Evolutionary conservation across 2,113 vertebrate species (phyloP), one percentile per base, ranked within the genome.

Genomic region (Catharus bicknelli): DNA sequence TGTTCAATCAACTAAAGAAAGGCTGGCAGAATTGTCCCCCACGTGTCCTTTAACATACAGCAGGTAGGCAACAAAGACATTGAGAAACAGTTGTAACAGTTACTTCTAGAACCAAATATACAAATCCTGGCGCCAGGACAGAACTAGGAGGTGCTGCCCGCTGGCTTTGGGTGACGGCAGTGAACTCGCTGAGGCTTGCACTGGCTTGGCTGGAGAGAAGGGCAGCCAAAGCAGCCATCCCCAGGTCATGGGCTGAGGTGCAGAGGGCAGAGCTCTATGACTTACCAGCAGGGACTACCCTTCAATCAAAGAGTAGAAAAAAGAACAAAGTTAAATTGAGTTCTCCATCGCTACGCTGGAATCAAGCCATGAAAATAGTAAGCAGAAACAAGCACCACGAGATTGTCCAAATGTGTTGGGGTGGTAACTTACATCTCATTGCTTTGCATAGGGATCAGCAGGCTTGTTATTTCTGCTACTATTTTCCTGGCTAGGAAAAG

Each of bases 241-340:
- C 98, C 98, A 98, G 98, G 98, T 99, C 99, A 99, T 99, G 97
- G 97, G 98, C 97, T 98, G 99, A 99, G 99, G 99, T 99, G 99
- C 99, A 98, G 99, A 99, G 99, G 99, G 99, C 98, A 99, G 99
- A 99, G 99, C 98, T 99, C 99, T 99, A 99, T 99, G 99, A 99
- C 99, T 99, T 99, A 99, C 99, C 99, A 99, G 99, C 99, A 99
- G 97, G 99, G 99, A 99, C 99, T 99, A 99, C 99, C 99, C 99
- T 99, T 99, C 99, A 99, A 99, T 99, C 98, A 99, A 99, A 99
- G 99, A 99, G 99, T 99, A 99, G 99, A 99, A 99, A 99, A 99
- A 99, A 99, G 99, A 99, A 99, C 98, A 99, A 99, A 99, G 99
- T 99, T 99, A 99, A 99, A 99, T 98, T 98, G 98, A 99, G 99